These are phyloP conservation scores for Drosophila mimica DNA, from an alignment of 2,888 invertebrate genomes.

Conservation along the genomic window DNA sequence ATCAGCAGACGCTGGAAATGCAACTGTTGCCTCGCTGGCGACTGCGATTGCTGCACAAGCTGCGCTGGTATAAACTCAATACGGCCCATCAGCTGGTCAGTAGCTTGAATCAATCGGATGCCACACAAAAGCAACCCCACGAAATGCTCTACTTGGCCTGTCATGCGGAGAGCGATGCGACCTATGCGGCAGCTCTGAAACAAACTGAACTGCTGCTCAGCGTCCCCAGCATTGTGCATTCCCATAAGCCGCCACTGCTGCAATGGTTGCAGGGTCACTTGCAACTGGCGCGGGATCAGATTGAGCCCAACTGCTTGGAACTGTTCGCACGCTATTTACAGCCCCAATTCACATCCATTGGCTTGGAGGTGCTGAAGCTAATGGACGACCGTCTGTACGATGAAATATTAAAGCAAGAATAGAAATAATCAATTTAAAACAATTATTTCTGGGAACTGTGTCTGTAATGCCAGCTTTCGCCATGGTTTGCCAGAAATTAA, in stretches of 20 bases:
- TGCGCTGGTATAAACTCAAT: slow-evolving; percentile 93
- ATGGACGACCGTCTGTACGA: slow-evolving; percentile 87
- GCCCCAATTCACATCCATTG: slow-evolving; percentile 93
- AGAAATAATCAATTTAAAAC: not conserved
- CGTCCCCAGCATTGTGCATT: slow-evolving; percentile 96
- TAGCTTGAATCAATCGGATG: slow-evolving; percentile 85
- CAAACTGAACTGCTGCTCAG: slow-evolving; percentile 89
- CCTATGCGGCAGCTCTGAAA: slow-evolving; percentile 77
- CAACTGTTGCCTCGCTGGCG: slow-evolving; percentile 93
- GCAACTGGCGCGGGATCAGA: slow-evolving; percentile 76
- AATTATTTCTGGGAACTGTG: not conserved
- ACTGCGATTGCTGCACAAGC: slow-evolving; percentile 89
- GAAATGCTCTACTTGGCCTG: slow-evolving; percentile 91
- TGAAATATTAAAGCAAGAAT: slow-evolving; percentile 6
- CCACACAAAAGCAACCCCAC: slow-evolving; percentile 92
- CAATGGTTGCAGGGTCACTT: slow-evolving; percentile 86
- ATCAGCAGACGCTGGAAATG: slow-evolving; percentile 89
- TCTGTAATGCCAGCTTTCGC: not conserved
- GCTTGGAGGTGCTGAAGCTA: slow-evolving; percentile 93
- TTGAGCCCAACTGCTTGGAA: slow-evolving; percentile 89
- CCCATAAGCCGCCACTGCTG: slow-evolving; percentile 96
- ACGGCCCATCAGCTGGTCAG: slow-evolving; percentile 89
- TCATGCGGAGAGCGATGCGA: slow-evolving; percentile 54
- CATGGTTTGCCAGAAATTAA: not conserved
- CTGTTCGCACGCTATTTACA: slow-evolving; percentile 96